Base-by-base conservation (phyloP, 1,140 invertebrate genomes). In the Planococcus citri region DNA sequence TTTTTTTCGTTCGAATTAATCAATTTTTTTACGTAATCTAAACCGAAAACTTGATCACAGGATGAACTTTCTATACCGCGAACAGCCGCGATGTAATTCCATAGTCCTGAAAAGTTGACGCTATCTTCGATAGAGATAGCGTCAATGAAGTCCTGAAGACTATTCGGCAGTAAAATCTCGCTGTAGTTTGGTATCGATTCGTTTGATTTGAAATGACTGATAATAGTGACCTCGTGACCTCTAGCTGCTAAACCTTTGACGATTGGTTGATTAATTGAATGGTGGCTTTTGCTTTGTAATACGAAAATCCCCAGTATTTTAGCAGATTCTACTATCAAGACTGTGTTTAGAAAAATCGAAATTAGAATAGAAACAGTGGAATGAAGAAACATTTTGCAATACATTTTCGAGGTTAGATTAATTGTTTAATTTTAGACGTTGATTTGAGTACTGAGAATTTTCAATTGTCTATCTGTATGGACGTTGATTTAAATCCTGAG, bases 171-270 rank as follows among this genome's bases (percentile, higher is more conserved):
- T 51, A 68, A 58, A 22, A 71, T 71, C 21, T 71, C 61, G 2
- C 38, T 64, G 57, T 68, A 71, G 14, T 71, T 71, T 27, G 37
- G 38, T 9, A 60, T 37, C 20, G 70, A 38, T 29, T 76, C 71
- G 12, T 75, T 75, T 0, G 69, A 60, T 21, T 75, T 74, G 68
- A 76, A 61, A 6, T 76, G 69, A 14, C 74, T 77, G 10, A 76
- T 29, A 0, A 78, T 74, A 0, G 74, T 75, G 1, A 79, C 64
- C n/a, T 76, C 57, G 73, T 79, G 78, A 21, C 75, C 76, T 69
- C 76, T 61, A 1, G 51, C 37, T 0, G 75, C 77, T 22, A 79
- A 70, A 22, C 73, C 77, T 3, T 74, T 69, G 10, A 78, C 70
- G 14, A 79, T 22, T 0, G 77, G 74, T 68, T 75, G 72, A 21